Percentiles rank a stretch among this genome's conserved stretches.
Conservation (phyloP, 2,113 vertebrate species). For the Genyomyrus donnyi region DNA sequence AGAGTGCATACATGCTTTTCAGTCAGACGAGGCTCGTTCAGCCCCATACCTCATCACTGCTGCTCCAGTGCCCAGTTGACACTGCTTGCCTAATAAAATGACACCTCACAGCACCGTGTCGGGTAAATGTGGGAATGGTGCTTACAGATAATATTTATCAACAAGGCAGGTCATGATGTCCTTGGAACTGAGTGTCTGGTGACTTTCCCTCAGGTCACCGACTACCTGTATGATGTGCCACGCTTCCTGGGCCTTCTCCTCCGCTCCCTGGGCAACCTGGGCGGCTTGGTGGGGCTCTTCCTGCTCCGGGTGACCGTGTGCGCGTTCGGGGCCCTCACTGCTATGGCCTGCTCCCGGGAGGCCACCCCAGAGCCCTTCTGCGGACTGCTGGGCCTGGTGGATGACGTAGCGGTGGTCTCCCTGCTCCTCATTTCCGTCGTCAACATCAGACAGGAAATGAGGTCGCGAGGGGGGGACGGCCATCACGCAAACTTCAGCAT, state of each 20-base stretch:
- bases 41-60: neutral
- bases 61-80: neutral
- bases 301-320: constrained; percentile 63
- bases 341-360: constrained; percentile 52
- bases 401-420: constrained; percentile 64
- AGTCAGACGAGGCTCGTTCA: neutral
- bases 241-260: constrained; percentile 55
- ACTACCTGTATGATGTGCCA: constrained; percentile 64
- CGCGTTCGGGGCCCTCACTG: constrained; percentile 57
- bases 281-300: constrained; percentile 63
- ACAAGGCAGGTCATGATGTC: neutral
- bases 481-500: constrained; percentile 21
- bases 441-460: constrained; percentile 68
- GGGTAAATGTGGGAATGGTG: neutral
- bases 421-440: constrained; percentile 68
- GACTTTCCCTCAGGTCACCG: constrained; percentile 52
- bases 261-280: constrained; percentile 55
- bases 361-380: constrained; percentile 53
- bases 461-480: constrained; percentile 41
- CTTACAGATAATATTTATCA: neutral
- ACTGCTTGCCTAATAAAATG: neutral
- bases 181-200: neutral
- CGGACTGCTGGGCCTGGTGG: constrained; percentile 57
- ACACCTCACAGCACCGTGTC: neutral
- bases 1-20: neutral